Conservation (phyloP, 37 sponge, comb jelly and placozoan genomes). For the Tethya wilhelma region DNA sequence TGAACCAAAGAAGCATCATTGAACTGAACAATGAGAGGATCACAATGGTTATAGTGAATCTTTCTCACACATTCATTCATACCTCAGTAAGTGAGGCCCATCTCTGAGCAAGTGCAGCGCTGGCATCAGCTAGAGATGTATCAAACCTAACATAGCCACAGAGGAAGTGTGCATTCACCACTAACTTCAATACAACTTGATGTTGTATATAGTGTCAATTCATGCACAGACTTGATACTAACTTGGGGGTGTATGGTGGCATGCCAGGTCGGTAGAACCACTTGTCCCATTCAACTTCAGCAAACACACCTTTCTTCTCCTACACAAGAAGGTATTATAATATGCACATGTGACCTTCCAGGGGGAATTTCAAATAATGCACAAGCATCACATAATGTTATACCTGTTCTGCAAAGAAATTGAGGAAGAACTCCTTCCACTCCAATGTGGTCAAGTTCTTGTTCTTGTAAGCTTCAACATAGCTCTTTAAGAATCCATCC, state of each 20-base stretch:
- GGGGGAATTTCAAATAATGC: not conserved
- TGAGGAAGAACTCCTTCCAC: constrained; percentile 74
- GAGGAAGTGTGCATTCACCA: no score
- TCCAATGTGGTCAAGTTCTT: constrained; percentile 31
- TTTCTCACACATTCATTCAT: no score
- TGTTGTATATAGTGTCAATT: no score
- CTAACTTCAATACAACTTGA: no score
- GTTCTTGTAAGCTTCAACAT: constrained; percentile 64
- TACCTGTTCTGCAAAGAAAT: constrained; percentile 64
- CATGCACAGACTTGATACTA: no score
- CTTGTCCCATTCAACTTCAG: constrained; percentile 86
- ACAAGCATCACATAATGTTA: no score
- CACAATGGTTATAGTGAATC: no score
- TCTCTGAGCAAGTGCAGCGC: constrained; percentile 57
- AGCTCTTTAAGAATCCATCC: constrained; percentile 56
- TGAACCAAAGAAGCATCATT: no score
- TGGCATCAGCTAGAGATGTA: constrained; percentile 50
- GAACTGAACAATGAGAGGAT: no score
- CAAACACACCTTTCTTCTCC: constrained; percentile 69
- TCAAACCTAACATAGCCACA: constrained; percentile 68
- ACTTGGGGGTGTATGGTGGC: constrained; percentile 77
- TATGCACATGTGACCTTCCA: no score
- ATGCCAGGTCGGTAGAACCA: constrained; percentile 91
- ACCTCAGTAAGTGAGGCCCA: constrained; percentile 52
- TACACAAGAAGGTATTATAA: no score